Evolutionary conservation across 2,888 invertebrate genomes (phyloP), one percentile per base, ranked within the genome.

Genomic region (Agapostemon virescens): DNA sequence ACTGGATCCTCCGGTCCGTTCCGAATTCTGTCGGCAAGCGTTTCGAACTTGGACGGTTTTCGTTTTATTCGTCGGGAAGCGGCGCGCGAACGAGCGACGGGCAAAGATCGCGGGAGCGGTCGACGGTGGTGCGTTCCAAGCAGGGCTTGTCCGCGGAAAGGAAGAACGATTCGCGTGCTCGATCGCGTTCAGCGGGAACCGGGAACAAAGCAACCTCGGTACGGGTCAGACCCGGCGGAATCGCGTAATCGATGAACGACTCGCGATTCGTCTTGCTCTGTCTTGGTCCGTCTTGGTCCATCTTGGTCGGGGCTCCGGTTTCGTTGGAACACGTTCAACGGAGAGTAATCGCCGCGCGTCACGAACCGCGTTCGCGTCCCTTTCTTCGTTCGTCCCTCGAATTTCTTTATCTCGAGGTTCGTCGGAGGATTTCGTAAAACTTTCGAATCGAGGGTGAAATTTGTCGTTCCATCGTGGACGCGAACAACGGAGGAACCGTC

Each of bases 301-400:
- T n/a, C n/a, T n/a, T n/a, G n/a, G n/a, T n/a, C n/a, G n/a, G n/a
- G 66, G 74, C 52, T 77, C 66, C 77, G 77, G 76, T 70, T 77
- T 80, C 68, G 83, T 77, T 67, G 70, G 40, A 66, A 80, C 77
- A 85, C 70, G 77, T 81, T 79, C 58, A 73, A 77, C 68, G 66
- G 74, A 77, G 86, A 81, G 84, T 86, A 86, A 86, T 86, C 81
- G 78, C 68, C 70, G 67, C 45, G 73, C 69, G 79, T 81, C 85
- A 81, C 79, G 81, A 83, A 86, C 66, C 67, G 9, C 33, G 67
- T 66, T 26, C 40, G 9, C 40, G 7, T 17, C 23, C 40, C 17
- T 26, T n/a, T n/a, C 3, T 58, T 42, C 15, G 40, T 42, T 30
- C 30, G 42, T 61, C 20, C 9, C 33, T 1, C 26, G 26, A 23